These are phyloP conservation scores for Drosophila rellima DNA, from an alignment of 2,888 invertebrate genomes.

Conservation along the genomic window DNA sequence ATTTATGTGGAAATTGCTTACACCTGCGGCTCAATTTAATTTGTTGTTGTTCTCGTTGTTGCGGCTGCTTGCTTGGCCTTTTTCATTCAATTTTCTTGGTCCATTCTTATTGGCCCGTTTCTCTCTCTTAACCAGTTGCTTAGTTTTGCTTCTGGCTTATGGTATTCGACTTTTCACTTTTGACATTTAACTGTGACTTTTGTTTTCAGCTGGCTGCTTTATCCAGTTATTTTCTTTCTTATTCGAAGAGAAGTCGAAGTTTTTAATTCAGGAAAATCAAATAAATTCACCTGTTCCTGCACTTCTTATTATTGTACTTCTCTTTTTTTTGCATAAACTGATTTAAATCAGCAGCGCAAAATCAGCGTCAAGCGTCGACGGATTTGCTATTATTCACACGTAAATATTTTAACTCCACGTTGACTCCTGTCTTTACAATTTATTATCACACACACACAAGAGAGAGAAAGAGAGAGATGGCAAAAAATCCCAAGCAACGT, in stretches of 20 bases:
- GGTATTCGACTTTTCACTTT: slow-evolving; percentile 9
- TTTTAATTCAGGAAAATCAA: slow-evolving; percentile 49
- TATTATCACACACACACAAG: slow-evolving; percentile 31
- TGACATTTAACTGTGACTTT: slow-evolving; percentile 33
- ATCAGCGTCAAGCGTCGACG: slow-evolving; percentile 53
- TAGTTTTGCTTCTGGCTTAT: slow-evolving; percentile 9
- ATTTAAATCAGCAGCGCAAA: slow-evolving; percentile 66
- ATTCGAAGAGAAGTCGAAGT: slow-evolving; percentile 31
- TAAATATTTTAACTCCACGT: slow-evolving; percentile 37
- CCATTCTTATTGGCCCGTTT: slow-evolving; percentile 11
- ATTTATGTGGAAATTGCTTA: slow-evolving; percentile 80
- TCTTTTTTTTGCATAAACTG: slow-evolving; percentile 46
- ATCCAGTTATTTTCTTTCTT: slow-evolving; percentile 52
- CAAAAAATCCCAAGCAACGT: slow-evolving; percentile 20
- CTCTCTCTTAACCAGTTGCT: slow-evolving; percentile 49
- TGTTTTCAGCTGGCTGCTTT: slow-evolving; percentile 25
- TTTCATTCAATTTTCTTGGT: slow-evolving; percentile 46
- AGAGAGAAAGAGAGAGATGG: not conserved
- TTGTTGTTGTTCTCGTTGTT: slow-evolving; percentile 54
- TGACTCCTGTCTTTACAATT: slow-evolving; percentile 36
- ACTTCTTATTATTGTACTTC: slow-evolving; percentile 22
- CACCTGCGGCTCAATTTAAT: slow-evolving; percentile 81
- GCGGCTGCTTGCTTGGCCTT: slow-evolving; percentile 19
- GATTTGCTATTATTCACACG: slow-evolving; percentile 59
- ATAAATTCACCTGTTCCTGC: slow-evolving; percentile 57